Percentiles rank a stretch among this genome's conserved stretches.
Conservation (phyloP, 2,888 invertebrate species). For the Coleophora flavipennella region DNA sequence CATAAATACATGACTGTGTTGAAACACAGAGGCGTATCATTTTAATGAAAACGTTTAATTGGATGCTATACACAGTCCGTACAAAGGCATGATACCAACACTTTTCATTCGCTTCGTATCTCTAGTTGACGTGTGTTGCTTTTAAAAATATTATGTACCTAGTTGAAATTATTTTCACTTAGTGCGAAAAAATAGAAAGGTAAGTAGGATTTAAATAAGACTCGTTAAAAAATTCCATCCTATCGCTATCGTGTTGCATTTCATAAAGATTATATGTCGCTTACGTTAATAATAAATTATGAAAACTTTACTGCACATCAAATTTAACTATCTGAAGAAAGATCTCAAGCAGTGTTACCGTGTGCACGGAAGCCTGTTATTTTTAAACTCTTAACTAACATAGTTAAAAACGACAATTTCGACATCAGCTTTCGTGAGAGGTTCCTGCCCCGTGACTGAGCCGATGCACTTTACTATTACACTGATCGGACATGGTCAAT, state of each 20-base stretch:
- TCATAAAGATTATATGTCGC: too few species aligned
- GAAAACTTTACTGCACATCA: background rate
- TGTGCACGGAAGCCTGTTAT: constrained; percentile 30
- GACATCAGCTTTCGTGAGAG: constrained; percentile 42
- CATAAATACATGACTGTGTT: too few species aligned
- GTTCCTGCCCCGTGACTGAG: constrained; percentile 24
- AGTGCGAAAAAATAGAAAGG: too few species aligned
- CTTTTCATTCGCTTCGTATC: constrained; percentile 44
- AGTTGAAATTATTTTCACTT: too few species aligned
- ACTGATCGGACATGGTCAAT: constrained; percentile 46
- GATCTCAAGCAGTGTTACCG: constrained; percentile 17
- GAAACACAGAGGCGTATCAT: background rate
- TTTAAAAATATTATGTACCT: too few species aligned
- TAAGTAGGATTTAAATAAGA: too few species aligned
- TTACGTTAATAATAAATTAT: too few species aligned
- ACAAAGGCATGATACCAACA: constrained; percentile 24
- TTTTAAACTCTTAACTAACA: constrained; percentile 39
- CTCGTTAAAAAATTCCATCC: too few species aligned
- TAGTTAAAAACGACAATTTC: constrained; percentile 47
- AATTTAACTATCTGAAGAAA: constrained; percentile 39
- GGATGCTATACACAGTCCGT: too few species aligned
- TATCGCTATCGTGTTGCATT: too few species aligned
- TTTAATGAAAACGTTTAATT: constrained; percentile 22
- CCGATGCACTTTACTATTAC: constrained; percentile 33
- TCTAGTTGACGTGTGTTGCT: constrained; percentile 38